A percentile compares a stretch with the other conserved stretches of the same genome.
phyloP scores from a whole-genome alignment of 2,888 invertebrate species.

The Melieria omissa region DNA sequence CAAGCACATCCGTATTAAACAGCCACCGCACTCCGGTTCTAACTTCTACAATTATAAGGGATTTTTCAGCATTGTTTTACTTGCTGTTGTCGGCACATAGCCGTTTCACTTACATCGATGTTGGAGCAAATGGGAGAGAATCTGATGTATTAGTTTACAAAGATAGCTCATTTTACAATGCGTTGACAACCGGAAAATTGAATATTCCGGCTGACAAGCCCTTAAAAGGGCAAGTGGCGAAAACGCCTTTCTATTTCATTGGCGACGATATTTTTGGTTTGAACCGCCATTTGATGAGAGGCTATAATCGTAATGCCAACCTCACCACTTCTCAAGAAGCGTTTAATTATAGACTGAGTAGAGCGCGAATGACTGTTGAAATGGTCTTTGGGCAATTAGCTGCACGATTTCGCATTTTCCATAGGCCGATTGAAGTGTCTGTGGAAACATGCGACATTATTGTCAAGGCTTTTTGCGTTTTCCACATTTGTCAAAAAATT shows the following conservation, averaged over 20 bases:
- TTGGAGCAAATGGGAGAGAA: constrained; percentile 2
- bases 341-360: too few relatives aligned
- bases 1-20: constrained; percentile 29
- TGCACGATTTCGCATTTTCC: too few relatives aligned
- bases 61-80: constrained; percentile 29
- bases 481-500: too few relatives aligned
- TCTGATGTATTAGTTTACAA: constrained; percentile 3
- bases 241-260: constrained; percentile 8
- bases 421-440: too few relatives aligned
- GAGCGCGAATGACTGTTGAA: too few relatives aligned
- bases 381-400: too few relatives aligned
- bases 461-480: too few relatives aligned
- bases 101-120: constrained; percentile 22
- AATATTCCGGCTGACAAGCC: constrained; percentile 14
- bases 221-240: background rate
- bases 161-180: background rate
- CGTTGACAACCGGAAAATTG: constrained; percentile 13
- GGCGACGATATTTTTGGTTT: constrained; percentile 16
- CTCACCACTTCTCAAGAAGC: too few relatives aligned
- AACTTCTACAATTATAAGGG: constrained; percentile 33
- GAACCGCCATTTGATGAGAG: constrained; percentile 3
- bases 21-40: constrained; percentile 13
- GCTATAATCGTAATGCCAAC: too few relatives aligned
- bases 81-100: constrained; percentile 25
- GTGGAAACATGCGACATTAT: too few relatives aligned